Percentiles rank a stretch among this genome's conserved stretches.
These are phyloP conservation scores for Chinchilla lanigera DNA, from an alignment of 2,113 vertebrate species.

Conservation along the genomic window DNA sequence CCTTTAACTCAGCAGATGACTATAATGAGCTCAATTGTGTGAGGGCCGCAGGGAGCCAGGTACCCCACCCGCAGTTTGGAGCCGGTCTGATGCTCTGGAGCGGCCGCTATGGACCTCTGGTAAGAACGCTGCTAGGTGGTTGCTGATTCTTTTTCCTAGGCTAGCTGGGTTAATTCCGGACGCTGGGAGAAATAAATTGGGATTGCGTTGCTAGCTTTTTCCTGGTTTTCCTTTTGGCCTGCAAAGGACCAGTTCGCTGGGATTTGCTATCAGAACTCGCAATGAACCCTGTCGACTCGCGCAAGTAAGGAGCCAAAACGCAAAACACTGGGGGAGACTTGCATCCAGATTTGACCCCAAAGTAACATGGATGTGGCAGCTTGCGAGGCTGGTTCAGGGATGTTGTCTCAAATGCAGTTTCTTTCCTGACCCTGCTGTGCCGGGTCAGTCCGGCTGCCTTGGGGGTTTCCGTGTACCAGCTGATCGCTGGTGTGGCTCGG, in stretches of 20 bases:
- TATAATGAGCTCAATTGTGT: conserved; percentile 82
- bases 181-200: background rate
- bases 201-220: background rate
- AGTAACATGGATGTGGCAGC: background rate
- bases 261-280: background rate
- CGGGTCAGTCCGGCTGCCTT: background rate
- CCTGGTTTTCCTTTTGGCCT: background rate
- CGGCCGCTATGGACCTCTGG: conserved; percentile 81
- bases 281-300: background rate
- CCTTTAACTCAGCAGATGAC: conserved; percentile 82
- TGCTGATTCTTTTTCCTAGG: conserved; percentile 30
- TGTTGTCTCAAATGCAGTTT: background rate
- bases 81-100: conserved; percentile 32
- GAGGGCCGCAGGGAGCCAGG: conserved; percentile 73
- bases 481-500: background rate
- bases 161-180: background rate
- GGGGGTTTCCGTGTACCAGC: background rate
- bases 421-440: background rate
- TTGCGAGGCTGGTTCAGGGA: background rate
- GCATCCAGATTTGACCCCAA: background rate
- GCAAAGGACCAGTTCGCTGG: background rate
- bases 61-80: conserved; percentile 53
- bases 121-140: conserved; percentile 79
- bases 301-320: background rate
- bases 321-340: background rate